A percentile compares a stretch with the other conserved stretches of the same genome.
These are phyloP conservation scores for Polypterus bichir DNA, from an alignment of 2,113 vertebrate species.

Conservation along the genomic window DNA sequence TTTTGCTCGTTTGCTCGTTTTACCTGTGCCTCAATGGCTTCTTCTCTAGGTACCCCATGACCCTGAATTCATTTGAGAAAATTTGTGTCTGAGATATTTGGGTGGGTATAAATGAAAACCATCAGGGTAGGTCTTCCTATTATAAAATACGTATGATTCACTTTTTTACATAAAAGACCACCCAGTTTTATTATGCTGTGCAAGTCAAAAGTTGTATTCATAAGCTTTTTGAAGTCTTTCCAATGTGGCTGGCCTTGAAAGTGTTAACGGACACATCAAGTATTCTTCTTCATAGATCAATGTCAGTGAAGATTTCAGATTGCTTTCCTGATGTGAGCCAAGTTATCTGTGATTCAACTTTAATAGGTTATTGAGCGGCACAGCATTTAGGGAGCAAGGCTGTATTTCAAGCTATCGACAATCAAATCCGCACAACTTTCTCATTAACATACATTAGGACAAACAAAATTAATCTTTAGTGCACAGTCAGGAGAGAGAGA, in stretches of 20 bases:
- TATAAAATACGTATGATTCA: too few relatives aligned
- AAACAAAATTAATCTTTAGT: constrained; percentile 47
- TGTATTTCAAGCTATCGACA: constrained; percentile 60
- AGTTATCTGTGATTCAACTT: constrained; percentile 67
- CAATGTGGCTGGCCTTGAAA: constrained; percentile 30
- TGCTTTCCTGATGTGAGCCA: constrained; percentile 57
- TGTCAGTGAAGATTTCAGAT: constrained; percentile 69
- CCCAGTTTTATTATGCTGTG: too few relatives aligned
- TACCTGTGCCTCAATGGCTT: too few relatives aligned
- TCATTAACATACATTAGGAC: constrained; percentile 62
- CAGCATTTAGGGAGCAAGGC: constrained; percentile 54
- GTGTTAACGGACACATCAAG: constrained; percentile 59
- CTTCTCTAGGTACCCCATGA: too few relatives aligned
- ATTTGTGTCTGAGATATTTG: too few relatives aligned
- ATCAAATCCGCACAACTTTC: constrained; percentile 56
- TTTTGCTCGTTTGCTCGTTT: too few relatives aligned
- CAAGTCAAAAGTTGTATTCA: too few relatives aligned
- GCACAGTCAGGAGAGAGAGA: constrained; percentile 28
- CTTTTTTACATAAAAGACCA: too few relatives aligned
- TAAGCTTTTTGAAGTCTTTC: too few relatives aligned
- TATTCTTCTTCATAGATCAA: constrained; percentile 59
- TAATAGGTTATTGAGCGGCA: constrained; percentile 67
- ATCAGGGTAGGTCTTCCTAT: too few relatives aligned
- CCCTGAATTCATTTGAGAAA: too few relatives aligned
- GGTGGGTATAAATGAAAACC: too few relatives aligned